Base-by-base conservation (phyloP, 2,888 invertebrate species). In the Sinodicranocentrus sp. region DNA sequence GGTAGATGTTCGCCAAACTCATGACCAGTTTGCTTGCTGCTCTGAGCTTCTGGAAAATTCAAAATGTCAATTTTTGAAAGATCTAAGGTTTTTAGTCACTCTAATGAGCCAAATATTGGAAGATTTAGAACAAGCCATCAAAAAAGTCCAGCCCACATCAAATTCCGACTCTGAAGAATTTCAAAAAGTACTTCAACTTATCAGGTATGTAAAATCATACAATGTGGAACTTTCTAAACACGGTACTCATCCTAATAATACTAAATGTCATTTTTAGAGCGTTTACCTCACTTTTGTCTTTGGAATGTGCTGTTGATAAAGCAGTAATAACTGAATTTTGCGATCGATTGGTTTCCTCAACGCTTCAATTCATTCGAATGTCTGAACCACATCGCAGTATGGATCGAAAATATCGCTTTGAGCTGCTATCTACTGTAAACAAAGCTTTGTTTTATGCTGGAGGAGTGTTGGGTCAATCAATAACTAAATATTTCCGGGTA, bases 41-140 rank as follows among this genome's bases (percentile, higher is more conserved):
- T 67, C 84, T 15, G 84, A 86, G 23, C 61, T 87, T 19, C 57
- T 87, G 15, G 78, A 82, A 10, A 80, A 77, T 23, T 71, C 85
- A n/a, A 77, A 77, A 19, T 21, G 52, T 0, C 84, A 85, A 59
- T 87, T 87, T 73, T 2, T 63, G 15, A 73, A 82, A n/a, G 84
- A 87, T 48, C 25, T 73, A 0, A 15, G 67, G 13, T 87, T 86
- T 44, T 61, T 82, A 15, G 54, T 72, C 1, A 86, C 85, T 8
- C 73, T 86, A 15, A 67, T 86, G 63, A 65, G 68, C 43, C 82
- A 84, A 79, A 52, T 86, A 43, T 15, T 82, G 21, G 84, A 86
- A 65, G 86, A 86, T 19, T 21, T 84, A 25, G 84, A 76, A 61
- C 61, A 77, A 48, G 68, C 73, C n/a, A 67, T 79, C 13, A 70